Base-by-base conservation (phyloP, 1,140 invertebrate genomes). In the Tetragnatha versicolor region DNA sequence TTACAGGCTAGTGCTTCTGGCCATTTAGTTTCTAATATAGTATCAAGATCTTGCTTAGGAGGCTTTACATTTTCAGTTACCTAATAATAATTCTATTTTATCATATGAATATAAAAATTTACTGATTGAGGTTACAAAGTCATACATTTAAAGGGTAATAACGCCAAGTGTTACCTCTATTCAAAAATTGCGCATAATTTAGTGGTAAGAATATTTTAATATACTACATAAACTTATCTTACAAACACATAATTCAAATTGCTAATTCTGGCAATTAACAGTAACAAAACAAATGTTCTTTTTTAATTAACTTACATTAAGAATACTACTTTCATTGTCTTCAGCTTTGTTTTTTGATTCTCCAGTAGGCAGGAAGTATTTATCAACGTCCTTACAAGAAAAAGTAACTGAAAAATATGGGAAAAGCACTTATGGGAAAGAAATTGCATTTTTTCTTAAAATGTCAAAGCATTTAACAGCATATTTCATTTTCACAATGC, bases 291-390 rank as follows among this genome's bases (percentile, higher is more conserved):
- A 17, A 20, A 47, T 20, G 20, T 47, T 20, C 20, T 47, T 17
- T 47, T 20, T 47, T 17, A 60, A 33, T 5, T 14, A 33, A 3
- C 3, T 65, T 65, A 25, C 12, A 53, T 35, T 27, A 9, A 42
- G 45, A 29, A 35, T 29, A 73, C 2, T n/a, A 29, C 61, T 33
- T 60, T 2, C 7, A 27, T 63, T 14, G 14, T 17, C 2, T 1
- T 42, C 37, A 0, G n/a, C 4, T 39, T 12, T 20, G 47, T 42
- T 27, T 33, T 60, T 73, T n/a, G 69, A 22, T 29, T 75, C 72
- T 27, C 72, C 72, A 37, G 72, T 35, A 49, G 39, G 37, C 14
- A 33, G 2, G 27, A 75, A 75, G 63, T 63, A 51, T 25, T 75
- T 47, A 3, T 12, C 10, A 12, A 51, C 25, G 35, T 75, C 72